Conservation (phyloP, 1,140 invertebrate species). For the Triops longicaudatus region DNA sequence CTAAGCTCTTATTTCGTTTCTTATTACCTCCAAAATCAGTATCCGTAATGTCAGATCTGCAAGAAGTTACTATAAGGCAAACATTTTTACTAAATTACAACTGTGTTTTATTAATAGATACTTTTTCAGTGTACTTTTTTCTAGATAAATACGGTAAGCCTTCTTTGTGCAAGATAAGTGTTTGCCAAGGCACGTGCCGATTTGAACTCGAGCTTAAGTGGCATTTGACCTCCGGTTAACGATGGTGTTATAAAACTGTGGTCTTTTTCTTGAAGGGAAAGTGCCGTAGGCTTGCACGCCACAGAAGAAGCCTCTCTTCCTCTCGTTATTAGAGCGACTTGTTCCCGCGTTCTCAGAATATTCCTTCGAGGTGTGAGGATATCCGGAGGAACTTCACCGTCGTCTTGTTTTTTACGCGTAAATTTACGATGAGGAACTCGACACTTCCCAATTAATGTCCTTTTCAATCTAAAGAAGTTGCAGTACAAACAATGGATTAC, state of each 20-base stretch:
- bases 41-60: no score
- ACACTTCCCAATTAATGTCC: background rate
- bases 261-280: conserved; percentile 5
- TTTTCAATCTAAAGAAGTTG: background rate
- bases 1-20: no score
- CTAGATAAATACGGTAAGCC: background rate
- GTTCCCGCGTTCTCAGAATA: background rate
- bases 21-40: no score
- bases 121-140: background rate
- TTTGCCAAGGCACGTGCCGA: background rate
- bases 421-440: background rate
- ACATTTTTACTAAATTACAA: no score
- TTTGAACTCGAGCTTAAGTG: background rate
- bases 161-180: background rate
- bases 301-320: background rate
- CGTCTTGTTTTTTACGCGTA: background rate
- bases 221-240: conserved; percentile 6
- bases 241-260: background rate
- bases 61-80: no score
- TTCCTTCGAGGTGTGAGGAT: background rate
- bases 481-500: background rate
- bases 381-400: background rate
- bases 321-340: background rate
- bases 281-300: background rate
- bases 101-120: no score